Base-by-base conservation (phyloP, 2,113 vertebrate genomes). In the Tamias sibiricus region DNA sequence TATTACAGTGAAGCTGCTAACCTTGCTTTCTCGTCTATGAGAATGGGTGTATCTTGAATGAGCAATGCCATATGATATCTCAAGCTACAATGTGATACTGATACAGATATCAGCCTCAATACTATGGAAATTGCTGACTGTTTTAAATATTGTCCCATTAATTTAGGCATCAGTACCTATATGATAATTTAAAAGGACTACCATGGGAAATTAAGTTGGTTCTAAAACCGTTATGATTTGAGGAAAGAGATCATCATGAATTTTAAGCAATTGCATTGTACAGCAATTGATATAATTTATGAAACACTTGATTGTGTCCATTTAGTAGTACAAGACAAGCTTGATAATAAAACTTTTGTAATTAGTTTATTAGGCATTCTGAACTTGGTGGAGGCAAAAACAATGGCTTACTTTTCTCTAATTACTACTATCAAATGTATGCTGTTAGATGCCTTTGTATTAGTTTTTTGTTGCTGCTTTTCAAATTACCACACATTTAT, bases 361-460 rank as follows among this genome's bases (percentile, higher is more conserved):
- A 62, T 95, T 80, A 71, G 49, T 84, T 95, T 94, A 71, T 91
- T 86, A 86, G 91, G 30, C 37, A 69, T 87, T 96, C n/a, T 79
- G 37, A 93, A 96, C 49, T 93, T 93, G n/a, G 74, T 64, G 49
- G 32, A 40, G 28, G 19, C 35, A 77, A 32, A 22, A 85, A 95
- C 85, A 86, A 30, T 87, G 24, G 37, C 71, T 95, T 95, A 37
- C 14, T 84, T 86, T 95, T 91, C 54, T 90, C 32, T 6, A 40
- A 0, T 87, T 81, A 85, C 20, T 88, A 59, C 40, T 68, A 40
- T 77, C 16, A 93, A 62, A 82, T 66, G 37, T 17, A 16, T 91
- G 24, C 26, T 77, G 4, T 84, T 93, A 72, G 88, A 66, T 81
- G 52, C 79, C 30, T 28, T 72, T 90, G 16, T 77, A 37, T 91